Evolutionary conservation across 2,113 vertebrate genomes (phyloP).

Genomic region (Pygathrix nemaeus): DNA sequence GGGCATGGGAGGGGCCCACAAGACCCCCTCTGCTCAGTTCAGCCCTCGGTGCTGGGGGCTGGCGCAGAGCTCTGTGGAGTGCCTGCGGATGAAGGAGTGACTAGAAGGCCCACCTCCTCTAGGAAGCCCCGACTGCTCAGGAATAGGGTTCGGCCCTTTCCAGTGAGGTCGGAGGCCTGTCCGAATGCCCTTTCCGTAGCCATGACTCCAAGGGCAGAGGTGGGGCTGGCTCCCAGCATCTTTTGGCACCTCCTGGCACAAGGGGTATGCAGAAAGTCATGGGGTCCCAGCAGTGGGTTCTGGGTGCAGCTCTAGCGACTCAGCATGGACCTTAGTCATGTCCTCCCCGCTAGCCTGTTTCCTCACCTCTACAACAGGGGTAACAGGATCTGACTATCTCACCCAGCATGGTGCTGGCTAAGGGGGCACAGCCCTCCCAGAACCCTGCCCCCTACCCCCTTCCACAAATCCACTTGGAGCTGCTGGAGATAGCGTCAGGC

Average conservation of each 20-base stretch:
- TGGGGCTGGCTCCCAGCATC: fast-evolving
- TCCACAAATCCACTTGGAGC: not conserved
- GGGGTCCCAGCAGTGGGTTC: not conserved
- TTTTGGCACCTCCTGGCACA: not conserved
- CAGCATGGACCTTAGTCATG: not conserved
- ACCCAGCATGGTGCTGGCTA: not conserved
- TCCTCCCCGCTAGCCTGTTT: not conserved
- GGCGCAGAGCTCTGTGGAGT: not conserved
- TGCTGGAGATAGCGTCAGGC: too few relatives aligned
- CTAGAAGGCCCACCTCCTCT: not conserved
- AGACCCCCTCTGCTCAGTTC: not conserved
- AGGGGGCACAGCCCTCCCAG: not conserved
- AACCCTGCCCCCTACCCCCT: not conserved
- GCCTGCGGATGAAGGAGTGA: fast-evolving
- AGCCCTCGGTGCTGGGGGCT: not conserved
- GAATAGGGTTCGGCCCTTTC: not conserved
- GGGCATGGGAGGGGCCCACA: not conserved
- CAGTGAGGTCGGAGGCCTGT: not conserved
- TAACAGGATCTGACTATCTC: not conserved
- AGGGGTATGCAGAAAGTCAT: fast-evolving
- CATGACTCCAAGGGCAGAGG: not conserved
- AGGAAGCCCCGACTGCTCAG: not conserved
- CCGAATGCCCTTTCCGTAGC: not conserved
- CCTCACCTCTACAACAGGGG: not conserved
- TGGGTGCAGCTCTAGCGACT: not conserved